These are phyloP conservation scores for Lathamus discolor DNA, from an alignment of 2,113 vertebrate species.

Conservation along the genomic window DNA sequence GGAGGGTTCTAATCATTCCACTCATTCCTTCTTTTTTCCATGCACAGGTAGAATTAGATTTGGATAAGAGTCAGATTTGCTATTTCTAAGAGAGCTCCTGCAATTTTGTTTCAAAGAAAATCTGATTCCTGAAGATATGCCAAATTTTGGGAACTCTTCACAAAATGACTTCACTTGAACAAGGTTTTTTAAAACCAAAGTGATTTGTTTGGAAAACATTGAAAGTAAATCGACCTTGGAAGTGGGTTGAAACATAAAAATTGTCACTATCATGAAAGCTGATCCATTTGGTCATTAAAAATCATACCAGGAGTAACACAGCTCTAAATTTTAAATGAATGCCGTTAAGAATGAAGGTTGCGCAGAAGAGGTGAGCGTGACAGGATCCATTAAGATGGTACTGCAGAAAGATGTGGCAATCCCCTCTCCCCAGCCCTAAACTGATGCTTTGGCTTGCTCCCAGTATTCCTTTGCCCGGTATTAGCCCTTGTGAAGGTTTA, in stretches of 20 bases:
- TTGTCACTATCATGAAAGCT: neutral
- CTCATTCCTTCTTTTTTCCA: neutral
- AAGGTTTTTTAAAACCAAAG: neutral
- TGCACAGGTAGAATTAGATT: neutral
- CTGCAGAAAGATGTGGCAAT: neutral
- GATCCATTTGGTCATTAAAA: neutral
- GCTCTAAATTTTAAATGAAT: neutral
- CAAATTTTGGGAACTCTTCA: neutral
- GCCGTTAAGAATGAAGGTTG: neutral
- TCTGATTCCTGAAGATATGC: neutral
- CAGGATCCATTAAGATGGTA: neutral
- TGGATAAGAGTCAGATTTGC: neutral
- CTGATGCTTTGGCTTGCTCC: neutral
- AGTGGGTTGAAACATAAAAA: neutral
- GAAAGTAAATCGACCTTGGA: neutral
- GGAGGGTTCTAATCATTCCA: neutral
- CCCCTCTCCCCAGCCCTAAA: neutral
- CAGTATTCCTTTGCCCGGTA: neutral
- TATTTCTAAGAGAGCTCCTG: neutral
- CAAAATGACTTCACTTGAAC: neutral
- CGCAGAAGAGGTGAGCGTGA: neutral
- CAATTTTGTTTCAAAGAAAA: neutral
- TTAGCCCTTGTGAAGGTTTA: neutral
- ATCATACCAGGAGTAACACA: neutral
- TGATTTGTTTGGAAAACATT: neutral